Conservation (phyloP, 1,140 invertebrate species). For the Drosophila asahinai region DNA sequence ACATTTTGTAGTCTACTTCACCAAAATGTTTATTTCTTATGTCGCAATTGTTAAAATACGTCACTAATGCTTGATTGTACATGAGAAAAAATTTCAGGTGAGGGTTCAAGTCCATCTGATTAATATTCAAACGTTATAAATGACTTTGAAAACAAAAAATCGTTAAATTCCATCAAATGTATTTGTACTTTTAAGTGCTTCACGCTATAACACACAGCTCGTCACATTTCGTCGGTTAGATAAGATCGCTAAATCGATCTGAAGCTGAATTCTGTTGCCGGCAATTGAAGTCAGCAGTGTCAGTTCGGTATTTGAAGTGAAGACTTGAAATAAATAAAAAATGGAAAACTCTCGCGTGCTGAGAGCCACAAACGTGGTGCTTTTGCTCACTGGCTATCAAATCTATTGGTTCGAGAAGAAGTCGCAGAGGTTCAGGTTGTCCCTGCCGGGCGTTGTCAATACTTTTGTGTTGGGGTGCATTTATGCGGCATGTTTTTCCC, state of each 20-base stretch:
- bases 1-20: background rate
- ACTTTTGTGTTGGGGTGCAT: conserved; percentile 50
- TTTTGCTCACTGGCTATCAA: conserved; percentile 70
- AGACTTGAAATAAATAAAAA: background rate
- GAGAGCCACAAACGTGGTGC: conserved; percentile 53
- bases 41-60: too few relatives aligned
- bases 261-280: conserved; percentile 1
- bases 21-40: too few relatives aligned
- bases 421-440: conserved; percentile 52
- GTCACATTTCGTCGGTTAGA: conserved; percentile 49
- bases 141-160: background rate
- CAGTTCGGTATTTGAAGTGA: conserved; percentile 11
- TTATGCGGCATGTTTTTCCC: conserved; percentile 62
- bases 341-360: conserved; percentile 70
- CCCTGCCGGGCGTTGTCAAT: conserved; percentile 42
- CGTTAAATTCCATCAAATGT: background rate
- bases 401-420: conserved; percentile 64
- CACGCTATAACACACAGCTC: conserved; percentile 16
- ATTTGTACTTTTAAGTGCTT: conserved; percentile 25
- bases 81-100: too few relatives aligned
- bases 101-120: background rate
- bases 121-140: conserved; percentile 1
- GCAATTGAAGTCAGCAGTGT: background rate
- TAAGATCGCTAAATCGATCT: conserved; percentile 32
- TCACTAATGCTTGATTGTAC: background rate